These are phyloP conservation scores for Lymantria monacha DNA, from an alignment of 2,888 invertebrate species.

Conservation along the genomic window DNA sequence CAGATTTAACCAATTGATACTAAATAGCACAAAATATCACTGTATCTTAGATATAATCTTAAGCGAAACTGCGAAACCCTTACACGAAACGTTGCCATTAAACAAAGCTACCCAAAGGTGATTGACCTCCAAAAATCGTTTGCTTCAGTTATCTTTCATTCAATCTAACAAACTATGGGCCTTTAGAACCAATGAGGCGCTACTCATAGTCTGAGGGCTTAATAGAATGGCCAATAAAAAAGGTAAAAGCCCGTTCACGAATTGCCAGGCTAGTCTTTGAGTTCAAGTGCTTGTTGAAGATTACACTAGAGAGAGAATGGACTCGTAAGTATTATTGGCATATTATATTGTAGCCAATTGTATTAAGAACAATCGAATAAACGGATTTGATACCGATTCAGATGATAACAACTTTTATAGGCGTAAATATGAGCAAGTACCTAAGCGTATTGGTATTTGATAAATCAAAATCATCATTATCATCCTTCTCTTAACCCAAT, in stretches of 20 bases:
- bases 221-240: slow-evolving; percentile 35
- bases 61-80: not conserved
- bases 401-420: no score
- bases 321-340: not conserved
- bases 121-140: slow-evolving; percentile 13
- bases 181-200: slow-evolving; percentile 27
- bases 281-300: slow-evolving; percentile 17
- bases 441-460: no score
- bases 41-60: no score
- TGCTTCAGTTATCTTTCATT: slow-evolving; percentile 18
- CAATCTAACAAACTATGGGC: slow-evolving; percentile 25
- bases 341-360: not conserved
- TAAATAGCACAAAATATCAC: not conserved
- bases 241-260: slow-evolving; percentile 27
- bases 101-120: slow-evolving; percentile 4
- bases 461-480: no score
- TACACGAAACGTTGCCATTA: not conserved
- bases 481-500: no score
- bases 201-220: slow-evolving; percentile 22
- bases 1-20: not conserved
- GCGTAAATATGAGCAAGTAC: no score
- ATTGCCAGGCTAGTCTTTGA: slow-evolving; percentile 22
- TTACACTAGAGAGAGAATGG: not conserved
- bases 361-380: no score
- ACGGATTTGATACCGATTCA: no score